A percentile compares a stretch with the other conserved stretches of the same genome.
Conservation (phyloP, 2,113 vertebrate species). For the Catharus minimus region DNA sequence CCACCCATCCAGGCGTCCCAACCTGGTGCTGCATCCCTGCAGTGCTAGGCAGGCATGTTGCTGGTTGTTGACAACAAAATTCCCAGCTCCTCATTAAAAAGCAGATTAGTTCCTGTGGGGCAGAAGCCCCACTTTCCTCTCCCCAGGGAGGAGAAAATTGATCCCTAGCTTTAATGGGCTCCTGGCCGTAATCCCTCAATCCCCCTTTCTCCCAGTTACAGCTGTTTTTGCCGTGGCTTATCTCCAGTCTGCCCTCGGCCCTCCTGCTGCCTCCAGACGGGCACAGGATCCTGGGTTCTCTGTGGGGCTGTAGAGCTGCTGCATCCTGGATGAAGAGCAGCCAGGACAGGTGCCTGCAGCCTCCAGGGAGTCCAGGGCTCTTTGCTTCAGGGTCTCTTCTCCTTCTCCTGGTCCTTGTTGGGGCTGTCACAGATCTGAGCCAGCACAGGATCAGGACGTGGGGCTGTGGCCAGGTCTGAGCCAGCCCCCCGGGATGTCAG, state of each 20-base stretch:
- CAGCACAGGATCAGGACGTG: accelerated
- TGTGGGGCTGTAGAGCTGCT: neutral
- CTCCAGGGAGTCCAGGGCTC: neutral
- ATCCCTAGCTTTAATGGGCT: neutral
- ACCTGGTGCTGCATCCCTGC: neutral
- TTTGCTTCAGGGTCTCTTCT: neutral
- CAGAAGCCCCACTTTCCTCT: neutral
- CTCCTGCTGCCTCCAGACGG: neutral
- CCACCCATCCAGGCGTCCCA: no score
- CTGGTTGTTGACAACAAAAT: neutral
- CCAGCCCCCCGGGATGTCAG: neutral
- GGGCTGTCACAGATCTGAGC: neutral
- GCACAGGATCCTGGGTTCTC: accelerated
- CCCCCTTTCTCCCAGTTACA: neutral
- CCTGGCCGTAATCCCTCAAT: slow-evolving; percentile 40
- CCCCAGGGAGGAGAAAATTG: neutral
- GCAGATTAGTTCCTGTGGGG: neutral
- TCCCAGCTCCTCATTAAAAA: neutral
- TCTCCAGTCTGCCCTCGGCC: neutral
- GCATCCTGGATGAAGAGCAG: neutral
- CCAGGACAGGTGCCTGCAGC: neutral
- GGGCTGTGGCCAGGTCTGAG: neutral
- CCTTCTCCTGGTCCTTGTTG: accelerated
- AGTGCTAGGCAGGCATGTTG: accelerated
- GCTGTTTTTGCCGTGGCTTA: neutral